phyloP scores from a whole-genome alignment of 1,140 invertebrate species.

The Colletes latitarsis region DNA sequence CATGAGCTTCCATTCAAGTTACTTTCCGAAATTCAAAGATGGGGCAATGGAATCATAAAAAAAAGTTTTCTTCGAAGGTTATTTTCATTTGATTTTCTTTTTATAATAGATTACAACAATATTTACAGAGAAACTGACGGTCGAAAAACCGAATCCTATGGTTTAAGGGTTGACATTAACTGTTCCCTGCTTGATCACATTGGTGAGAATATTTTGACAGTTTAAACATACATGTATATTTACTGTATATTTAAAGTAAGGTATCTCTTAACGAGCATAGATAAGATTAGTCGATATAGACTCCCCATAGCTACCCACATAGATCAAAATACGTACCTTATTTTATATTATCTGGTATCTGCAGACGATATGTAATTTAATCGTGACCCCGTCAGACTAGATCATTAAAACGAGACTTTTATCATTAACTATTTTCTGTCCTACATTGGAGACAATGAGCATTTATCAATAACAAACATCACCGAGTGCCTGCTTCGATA shows the following conservation, averaged over 20 bases:
- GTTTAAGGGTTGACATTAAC: slow-evolving; percentile 32
- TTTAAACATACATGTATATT: slow-evolving; percentile 76
- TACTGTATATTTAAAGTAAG: slow-evolving; percentile 77
- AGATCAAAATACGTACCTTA: slow-evolving; percentile 56
- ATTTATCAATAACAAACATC: slow-evolving; percentile 13
- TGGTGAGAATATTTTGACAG: slow-evolving; percentile 73
- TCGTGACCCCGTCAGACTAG: slow-evolving; percentile 6
- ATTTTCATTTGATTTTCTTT: too few species aligned
- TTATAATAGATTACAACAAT: too few species aligned
- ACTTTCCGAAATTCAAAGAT: background rate
- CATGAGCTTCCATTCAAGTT: slow-evolving; percentile 10
- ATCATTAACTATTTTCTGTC: background rate
- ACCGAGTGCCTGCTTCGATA: slow-evolving; percentile 35
- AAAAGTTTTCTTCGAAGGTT: background rate
- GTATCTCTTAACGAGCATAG: slow-evolving; percentile 60
- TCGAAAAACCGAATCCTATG: background rate
- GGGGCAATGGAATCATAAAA: background rate
- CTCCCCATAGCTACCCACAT: slow-evolving; percentile 52
- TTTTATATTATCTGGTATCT: slow-evolving; percentile 51
- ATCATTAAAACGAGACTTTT: background rate
- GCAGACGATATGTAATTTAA: slow-evolving; percentile 37
- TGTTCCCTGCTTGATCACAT: background rate
- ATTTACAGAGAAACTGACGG: too few species aligned
- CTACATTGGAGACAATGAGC: background rate
- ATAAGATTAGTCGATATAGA: slow-evolving; percentile 62